phyloP scores from a whole-genome alignment of 2,888 invertebrate species.

The Stenodema calcarata region DNA sequence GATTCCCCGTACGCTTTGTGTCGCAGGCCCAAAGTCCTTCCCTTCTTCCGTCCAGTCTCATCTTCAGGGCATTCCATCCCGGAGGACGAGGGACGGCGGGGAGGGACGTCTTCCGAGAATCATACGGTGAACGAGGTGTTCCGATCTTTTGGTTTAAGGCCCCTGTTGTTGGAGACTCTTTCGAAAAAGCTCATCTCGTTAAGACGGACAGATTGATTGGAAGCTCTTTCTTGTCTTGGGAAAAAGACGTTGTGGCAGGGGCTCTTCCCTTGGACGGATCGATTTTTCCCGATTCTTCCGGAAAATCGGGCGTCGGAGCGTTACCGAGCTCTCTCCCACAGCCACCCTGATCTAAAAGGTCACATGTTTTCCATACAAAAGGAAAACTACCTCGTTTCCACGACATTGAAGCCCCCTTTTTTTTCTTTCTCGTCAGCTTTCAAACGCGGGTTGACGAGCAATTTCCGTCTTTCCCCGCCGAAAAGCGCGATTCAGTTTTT shows the following conservation, averaged over 20 bases:
- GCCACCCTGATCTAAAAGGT: neutral
- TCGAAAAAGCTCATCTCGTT: constrained; percentile 37
- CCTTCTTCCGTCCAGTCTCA: neutral
- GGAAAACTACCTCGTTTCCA: neutral
- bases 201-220: constrained; percentile 38
- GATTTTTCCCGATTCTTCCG: neutral
- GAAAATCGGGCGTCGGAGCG: constrained; percentile 30
- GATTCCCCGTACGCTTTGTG: constrained; percentile 10
- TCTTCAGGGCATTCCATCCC: neutral
- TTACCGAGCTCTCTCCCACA: constrained; percentile 22
- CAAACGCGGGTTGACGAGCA: neutral
- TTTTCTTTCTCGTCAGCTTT: neutral
- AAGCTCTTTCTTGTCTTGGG: constrained; percentile 30
- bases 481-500: neutral
- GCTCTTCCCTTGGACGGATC: neutral
- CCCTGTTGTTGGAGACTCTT: neutral
- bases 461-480: neutral
- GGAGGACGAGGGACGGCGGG: neutral
- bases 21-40: neutral
- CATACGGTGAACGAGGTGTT: constrained; percentile 30
- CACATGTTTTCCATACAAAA: constrained; percentile 28
- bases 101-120: constrained; percentile 20
- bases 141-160: constrained; percentile 9
- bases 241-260: neutral
- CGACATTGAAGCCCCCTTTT: neutral